Conservation (phyloP, 2,113 vertebrate genomes). For the Gulo gulo region DNA sequence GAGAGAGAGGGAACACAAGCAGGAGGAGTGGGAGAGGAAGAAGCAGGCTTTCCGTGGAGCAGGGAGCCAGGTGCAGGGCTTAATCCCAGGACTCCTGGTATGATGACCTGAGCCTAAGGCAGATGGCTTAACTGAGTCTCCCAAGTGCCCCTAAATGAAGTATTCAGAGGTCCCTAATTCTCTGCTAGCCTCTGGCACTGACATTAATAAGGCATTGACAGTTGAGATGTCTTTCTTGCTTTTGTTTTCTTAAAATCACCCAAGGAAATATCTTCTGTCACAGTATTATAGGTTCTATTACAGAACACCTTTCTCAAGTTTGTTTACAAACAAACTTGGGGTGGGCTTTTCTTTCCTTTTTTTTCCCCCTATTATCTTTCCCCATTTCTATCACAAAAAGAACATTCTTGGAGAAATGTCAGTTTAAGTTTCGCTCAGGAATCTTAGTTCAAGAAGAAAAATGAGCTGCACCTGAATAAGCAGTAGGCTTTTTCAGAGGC, state of each 20-base stretch:
- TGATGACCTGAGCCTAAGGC: no score
- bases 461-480: constrained; percentile 2
- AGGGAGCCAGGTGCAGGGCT: no score
- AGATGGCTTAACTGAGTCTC: no score
- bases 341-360: no score
- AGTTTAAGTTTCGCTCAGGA: not conserved
- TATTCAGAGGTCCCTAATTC: not conserved
- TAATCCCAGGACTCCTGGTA: no score
- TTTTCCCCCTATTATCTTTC: not conserved
- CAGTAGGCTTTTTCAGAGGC: not conserved
- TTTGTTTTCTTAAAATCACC: constrained; percentile 1
- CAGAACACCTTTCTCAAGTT: not conserved
- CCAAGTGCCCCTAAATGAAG: not conserved
- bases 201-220: not conserved
- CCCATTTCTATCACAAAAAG: not conserved
- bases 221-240: not conserved
- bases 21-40: no score
- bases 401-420: constrained; percentile 23
- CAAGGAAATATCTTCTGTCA: not conserved
- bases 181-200: not conserved
- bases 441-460: not conserved
- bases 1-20: no score
- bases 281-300: not conserved
- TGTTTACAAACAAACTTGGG: not conserved
- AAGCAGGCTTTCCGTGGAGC: no score